Conservation (phyloP, 2,888 invertebrate genomes). For the Aricia artaxerxes region DNA sequence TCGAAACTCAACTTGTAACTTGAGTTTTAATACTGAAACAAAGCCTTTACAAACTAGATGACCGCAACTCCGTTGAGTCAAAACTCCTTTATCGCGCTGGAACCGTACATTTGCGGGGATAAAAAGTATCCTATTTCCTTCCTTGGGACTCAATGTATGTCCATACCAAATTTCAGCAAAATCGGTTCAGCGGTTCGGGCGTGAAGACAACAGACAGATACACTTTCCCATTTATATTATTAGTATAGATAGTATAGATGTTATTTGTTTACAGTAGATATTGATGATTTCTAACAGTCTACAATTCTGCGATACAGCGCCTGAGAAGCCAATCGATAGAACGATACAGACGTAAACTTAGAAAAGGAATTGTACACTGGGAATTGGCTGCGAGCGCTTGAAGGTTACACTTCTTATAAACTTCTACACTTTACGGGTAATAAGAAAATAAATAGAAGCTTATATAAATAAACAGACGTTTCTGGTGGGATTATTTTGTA, state of each 20-base stretch:
- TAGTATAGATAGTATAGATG: too few relatives aligned
- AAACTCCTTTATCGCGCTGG: too few relatives aligned
- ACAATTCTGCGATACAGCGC: background rate
- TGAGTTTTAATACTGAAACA: too few relatives aligned
- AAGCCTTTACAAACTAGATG: too few relatives aligned
- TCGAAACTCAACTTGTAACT: background rate
- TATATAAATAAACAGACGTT: background rate
- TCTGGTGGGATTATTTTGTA: background rate
- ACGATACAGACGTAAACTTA: constrained; percentile 20
- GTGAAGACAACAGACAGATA: too few relatives aligned
- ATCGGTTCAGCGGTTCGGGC: too few relatives aligned
- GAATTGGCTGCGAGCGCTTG: background rate
- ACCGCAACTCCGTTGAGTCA: too few relatives aligned
- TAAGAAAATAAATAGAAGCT: constrained; percentile 5
- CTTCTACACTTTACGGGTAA: background rate
- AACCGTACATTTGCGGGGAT: too few relatives aligned
- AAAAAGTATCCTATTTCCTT: too few relatives aligned
- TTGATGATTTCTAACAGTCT: constrained; percentile 29
- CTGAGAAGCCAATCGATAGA: constrained; percentile 42
- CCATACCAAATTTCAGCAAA: too few relatives aligned
- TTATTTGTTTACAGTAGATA: constrained; percentile 44
- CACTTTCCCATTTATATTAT: too few relatives aligned
- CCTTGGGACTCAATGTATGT: too few relatives aligned
- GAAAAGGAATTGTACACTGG: constrained; percentile 22
- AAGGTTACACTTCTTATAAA: constrained; percentile 16